Percentiles rank a stretch among this genome's conserved stretches.
Conservation (phyloP, 1,140 invertebrate genomes). For the Forficula auricularia region DNA sequence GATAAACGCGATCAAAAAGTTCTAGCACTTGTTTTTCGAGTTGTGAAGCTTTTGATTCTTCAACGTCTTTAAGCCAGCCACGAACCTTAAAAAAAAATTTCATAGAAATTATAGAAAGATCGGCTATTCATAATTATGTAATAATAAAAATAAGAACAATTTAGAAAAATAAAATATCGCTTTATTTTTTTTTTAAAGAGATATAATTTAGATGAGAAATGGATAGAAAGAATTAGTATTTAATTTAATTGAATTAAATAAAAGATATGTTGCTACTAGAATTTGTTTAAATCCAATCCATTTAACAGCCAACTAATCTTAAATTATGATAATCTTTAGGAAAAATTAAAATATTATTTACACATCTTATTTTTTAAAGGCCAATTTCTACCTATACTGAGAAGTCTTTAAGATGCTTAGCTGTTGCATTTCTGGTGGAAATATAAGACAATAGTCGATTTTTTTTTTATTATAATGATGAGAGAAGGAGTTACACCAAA, state of each 20-base stretch:
- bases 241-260: not conserved
- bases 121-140: not conserved
- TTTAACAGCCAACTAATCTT: no score
- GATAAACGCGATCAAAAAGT: constrained; percentile 83
- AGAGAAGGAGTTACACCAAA: no score
- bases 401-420: no score
- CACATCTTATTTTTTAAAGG: no score
- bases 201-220: not conserved
- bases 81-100: constrained; percentile 35
- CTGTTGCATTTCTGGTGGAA: no score
- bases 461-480: no score
- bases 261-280: not conserved
- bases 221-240: not conserved
- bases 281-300: no score
- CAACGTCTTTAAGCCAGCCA: constrained; percentile 60
- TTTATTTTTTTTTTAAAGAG: not conserved
- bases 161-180: not conserved
- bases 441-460: no score
- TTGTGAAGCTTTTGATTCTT: constrained; percentile 60
- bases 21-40: constrained; percentile 83
- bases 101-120: constrained; percentile 1
- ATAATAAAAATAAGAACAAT: not conserved
- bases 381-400: no score
- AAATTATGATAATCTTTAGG: no score
- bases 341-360: no score